phyloP scores from a whole-genome alignment of 2,113 vertebrate genomes.

The Sus scrofa region T2T-Sscrofa CM000819.6:20291501-20292000 shows the following conservation, averaged over 20 bases:
- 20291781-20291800: neutral
- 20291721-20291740: neutral
- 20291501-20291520: neutral
- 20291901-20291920: neutral
- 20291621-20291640: neutral
- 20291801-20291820: neutral
- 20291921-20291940: neutral
- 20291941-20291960: neutral
- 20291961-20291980: neutral
- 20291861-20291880: neutral
- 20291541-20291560: neutral
- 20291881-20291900: neutral
- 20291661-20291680: neutral
- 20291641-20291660: neutral
- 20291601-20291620: neutral
- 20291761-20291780: neutral
- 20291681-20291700: neutral
- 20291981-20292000: fast-evolving
- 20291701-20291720: neutral
- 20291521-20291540: neutral
- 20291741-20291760: neutral
- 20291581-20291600: neutral
- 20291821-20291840: neutral
- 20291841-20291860: fast-evolving
- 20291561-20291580: neutral